These are phyloP conservation scores for Pissodes strobi DNA, from an alignment of 1,140 invertebrate genomes.

Conservation along the genomic window DNA sequence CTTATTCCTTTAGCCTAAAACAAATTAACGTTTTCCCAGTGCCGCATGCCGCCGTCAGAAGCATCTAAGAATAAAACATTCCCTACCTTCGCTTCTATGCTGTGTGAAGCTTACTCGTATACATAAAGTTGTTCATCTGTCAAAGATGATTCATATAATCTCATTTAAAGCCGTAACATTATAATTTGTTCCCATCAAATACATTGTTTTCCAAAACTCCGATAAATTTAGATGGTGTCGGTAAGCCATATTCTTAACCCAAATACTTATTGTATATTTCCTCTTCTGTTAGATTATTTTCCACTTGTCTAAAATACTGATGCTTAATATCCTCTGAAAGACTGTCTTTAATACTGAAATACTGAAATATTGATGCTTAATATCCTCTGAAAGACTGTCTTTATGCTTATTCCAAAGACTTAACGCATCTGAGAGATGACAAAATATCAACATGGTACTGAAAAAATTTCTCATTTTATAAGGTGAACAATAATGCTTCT, in stretches of 20 bases:
- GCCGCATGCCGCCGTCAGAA: conserved; percentile 56
- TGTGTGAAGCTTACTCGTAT: no score
- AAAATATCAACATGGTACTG: conserved; percentile 26
- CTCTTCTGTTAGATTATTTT: no score
- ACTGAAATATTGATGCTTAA: not conserved
- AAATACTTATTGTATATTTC: conserved; percentile 1
- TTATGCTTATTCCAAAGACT: conserved; percentile 24
- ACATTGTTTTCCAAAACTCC: not conserved
- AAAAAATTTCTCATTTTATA: conserved; percentile 19
- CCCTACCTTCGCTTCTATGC: no score
- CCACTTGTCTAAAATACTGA: no score
- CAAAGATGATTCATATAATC: no score
- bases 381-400: conserved; percentile 17
- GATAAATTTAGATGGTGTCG: no score
- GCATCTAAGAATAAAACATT: conserved; percentile 58
- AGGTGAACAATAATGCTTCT: conserved; percentile 11
- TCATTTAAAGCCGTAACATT: no score
- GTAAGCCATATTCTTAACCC: no score
- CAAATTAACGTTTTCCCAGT: conserved; percentile 57
- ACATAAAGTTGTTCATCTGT: no score
- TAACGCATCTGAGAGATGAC: conserved; percentile 17
- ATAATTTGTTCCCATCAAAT: not conserved
- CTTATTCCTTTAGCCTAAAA: conserved; percentile 52
- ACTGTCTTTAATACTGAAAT: not conserved
- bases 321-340: not conserved